Evolutionary conservation across 1,140 invertebrate genomes (phyloP).

Genomic region (Acromyrmex charruanus): DNA sequence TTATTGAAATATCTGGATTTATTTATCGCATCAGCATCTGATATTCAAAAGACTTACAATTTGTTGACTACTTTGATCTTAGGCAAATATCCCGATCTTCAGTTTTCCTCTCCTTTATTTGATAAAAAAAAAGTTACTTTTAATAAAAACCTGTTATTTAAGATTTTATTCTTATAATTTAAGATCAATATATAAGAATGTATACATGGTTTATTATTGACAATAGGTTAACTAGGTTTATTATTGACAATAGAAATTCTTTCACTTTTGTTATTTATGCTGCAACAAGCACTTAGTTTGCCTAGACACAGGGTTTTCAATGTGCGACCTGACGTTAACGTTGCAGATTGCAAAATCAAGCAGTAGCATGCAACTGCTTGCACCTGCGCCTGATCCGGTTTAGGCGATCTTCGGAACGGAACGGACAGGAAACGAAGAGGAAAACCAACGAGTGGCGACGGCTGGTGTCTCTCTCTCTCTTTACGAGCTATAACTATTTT

Average conservation of each 20-base stretch:
- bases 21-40: not conserved
- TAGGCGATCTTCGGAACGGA: constrained; percentile 72
- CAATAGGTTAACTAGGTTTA: not conserved
- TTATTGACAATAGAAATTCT: not conserved
- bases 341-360: constrained; percentile 86
- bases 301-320: not conserved
- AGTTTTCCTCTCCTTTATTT: not conserved
- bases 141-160: not conserved
- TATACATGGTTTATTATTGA: not conserved
- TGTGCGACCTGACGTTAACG: constrained; percentile 46
- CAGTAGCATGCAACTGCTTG: constrained; percentile 87
- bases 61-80: not conserved
- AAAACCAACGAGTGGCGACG: constrained; percentile 15
- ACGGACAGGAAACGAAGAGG: constrained; percentile 29
- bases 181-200: not conserved
- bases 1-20: constrained; percentile 20
- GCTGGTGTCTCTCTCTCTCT: constrained; percentile 32
- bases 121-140: not conserved
- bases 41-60: not conserved
- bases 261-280: not conserved
- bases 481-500: constrained; percentile 64
- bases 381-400: constrained; percentile 86
- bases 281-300: not conserved
- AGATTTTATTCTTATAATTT: not conserved
- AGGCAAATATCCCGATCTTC: not conserved